Evolutionary conservation across 1,140 invertebrate genomes (phyloP), one percentile per base, ranked within the genome.

Genomic region (Temnothorax longispinosus): DNA sequence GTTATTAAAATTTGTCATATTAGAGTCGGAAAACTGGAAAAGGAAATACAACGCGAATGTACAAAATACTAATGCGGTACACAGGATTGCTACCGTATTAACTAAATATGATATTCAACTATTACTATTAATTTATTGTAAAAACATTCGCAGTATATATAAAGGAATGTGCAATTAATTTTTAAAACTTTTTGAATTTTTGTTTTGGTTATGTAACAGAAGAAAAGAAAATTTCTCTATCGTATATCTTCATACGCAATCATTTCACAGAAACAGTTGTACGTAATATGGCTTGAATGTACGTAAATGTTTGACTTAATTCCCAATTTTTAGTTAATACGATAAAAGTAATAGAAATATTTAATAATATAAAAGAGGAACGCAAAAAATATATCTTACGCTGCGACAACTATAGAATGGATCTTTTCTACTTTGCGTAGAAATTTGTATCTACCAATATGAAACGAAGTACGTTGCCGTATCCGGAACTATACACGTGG

Each of bases 391-490:
- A 44, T 44, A 11, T 60, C n/a, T 58, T 58, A 41, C 64, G 38
- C 2, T 32, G 64, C n/a, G 18, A 67, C 52, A 64, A n/a, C 35
- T 38, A 38, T 38, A 38, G 7, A 64, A 64, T n/a, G 2, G 41
- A 65, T 44, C 3, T 44, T 67, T 41, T 27, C 41, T 47, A 21
- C 21, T 56, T 77, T 74, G n/a, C 60, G 27, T 91, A 97, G 97
- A 97, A 97, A 96, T 97, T 97, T 95, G 96, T 97, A 65, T 97
- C 96, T 82, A 97, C 97, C 13, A 95, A 96, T n/a, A 96, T 97
- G 84, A 95, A 96, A 38, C 96, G 96, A 47, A 97, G 97, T 44
- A 96, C 96, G 60, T 93, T 97, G 44, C 96, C 96, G 11, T 97
- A 96, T 92, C 94, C 96, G 0, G 96, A 96, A 87, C 94, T 97